phyloP scores from a whole-genome alignment of 92 coral and sea anemone genomes.

The Chrysogorgia sp. region DNA sequence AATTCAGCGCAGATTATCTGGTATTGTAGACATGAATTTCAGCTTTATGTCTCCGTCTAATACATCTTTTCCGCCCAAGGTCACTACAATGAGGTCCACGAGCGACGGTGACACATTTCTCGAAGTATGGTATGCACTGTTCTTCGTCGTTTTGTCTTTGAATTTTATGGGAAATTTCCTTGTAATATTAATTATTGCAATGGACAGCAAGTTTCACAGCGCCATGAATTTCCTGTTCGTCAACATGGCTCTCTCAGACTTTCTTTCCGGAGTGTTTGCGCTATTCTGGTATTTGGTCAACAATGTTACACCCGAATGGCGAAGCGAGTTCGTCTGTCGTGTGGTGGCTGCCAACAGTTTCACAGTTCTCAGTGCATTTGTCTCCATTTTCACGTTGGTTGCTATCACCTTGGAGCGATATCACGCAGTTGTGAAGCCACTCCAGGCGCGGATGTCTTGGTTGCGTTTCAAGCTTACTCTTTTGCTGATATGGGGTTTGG shows the following conservation, averaged over 20 bases:
- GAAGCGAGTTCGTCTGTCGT: conserved; percentile 42
- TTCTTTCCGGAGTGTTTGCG: conserved; percentile 32
- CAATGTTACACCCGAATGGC: conserved; percentile 30
- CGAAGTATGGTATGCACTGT: conserved; percentile 32
- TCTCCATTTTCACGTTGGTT: conserved; percentile 51
- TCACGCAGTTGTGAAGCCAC: conserved; percentile 54
- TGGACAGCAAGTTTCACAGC: conserved; percentile 38
- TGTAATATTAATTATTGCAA: conserved; percentile 15
- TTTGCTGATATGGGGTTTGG: conserved; percentile 48
- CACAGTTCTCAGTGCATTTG: conserved; percentile 41
- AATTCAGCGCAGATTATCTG: background rate
- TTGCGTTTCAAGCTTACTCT: conserved; percentile 44
- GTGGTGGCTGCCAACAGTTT: conserved; percentile 38
- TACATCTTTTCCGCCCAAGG: background rate
- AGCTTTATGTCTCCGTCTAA: background rate
- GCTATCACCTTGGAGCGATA: conserved; percentile 62
- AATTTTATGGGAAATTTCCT: conserved; percentile 30
- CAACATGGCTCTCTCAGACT: conserved; percentile 40
- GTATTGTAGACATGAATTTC: background rate
- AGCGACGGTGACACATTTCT: background rate
- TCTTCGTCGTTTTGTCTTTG: conserved; percentile 28
- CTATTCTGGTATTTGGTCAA: conserved; percentile 32
- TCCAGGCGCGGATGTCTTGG: conserved; percentile 47
- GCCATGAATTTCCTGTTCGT: conserved; percentile 42
- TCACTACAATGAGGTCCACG: background rate